Evolutionary conservation across 2,113 vertebrate genomes (phyloP).

Genomic region (Poicephalus gulielmi): DNA sequence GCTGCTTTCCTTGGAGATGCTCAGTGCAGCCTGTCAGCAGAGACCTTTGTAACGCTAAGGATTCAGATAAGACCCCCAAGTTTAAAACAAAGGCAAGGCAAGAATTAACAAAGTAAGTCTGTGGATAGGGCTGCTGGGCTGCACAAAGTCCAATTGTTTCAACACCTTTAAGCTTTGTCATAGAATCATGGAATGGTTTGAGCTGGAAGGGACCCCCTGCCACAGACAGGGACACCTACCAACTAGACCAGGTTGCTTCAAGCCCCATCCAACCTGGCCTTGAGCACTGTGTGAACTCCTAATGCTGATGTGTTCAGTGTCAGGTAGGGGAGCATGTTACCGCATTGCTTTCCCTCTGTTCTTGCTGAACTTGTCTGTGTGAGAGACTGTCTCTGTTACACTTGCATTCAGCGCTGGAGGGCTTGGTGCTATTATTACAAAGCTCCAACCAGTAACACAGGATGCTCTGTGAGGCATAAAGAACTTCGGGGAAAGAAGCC

Average conservation of each 20-base stretch:
- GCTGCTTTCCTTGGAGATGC: background rate
- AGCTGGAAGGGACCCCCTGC: background rate
- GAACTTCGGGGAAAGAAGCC: background rate
- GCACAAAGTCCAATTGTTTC: background rate
- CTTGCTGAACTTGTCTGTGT: background rate
- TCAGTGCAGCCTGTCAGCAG: background rate
- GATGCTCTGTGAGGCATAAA: background rate
- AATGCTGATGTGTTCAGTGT: background rate
- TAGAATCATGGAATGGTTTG: background rate
- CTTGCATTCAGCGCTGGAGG: background rate
- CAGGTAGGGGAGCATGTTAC: background rate
- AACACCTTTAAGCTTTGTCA: background rate
- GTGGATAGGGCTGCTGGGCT: background rate
- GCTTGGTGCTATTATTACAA: background rate
- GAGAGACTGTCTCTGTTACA: background rate
- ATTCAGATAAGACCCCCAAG: background rate
- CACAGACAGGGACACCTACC: background rate
- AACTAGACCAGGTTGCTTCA: background rate
- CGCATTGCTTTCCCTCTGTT: background rate
- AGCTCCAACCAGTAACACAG: background rate
- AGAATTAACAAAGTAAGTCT: background rate
- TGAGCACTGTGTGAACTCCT: background rate
- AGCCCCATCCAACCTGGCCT: background rate
- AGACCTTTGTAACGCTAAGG: background rate
- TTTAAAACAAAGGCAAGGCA: background rate